Conservation (phyloP, 2,113 vertebrate genomes). For the Stomatorhinus ivindoensis region DNA sequence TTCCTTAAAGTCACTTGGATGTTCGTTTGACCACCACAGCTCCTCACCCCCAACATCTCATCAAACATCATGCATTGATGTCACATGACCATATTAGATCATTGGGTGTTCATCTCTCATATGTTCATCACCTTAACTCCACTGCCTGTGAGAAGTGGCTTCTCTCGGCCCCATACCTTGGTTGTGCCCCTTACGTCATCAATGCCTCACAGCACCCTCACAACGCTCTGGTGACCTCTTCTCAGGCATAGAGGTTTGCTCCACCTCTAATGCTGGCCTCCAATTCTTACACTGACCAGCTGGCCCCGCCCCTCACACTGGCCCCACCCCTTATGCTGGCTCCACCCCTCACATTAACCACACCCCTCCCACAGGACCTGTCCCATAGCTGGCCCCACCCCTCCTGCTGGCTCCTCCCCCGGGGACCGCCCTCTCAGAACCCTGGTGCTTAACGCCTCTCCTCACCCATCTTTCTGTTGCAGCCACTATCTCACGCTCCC, state of each 20-base stretch:
- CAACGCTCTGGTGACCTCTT: neutral
- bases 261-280: neutral
- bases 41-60: neutral
- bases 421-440: neutral
- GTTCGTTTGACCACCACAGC: neutral
- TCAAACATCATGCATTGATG: neutral
- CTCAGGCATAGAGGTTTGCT: neutral
- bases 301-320: neutral
- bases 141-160: neutral
- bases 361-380: neutral
- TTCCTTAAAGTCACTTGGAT: neutral
- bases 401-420: neutral
- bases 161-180: neutral
- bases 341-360: neutral
- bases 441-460: conserved; percentile 23
- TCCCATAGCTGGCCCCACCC: neutral
- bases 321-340: neutral
- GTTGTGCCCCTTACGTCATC: neutral
- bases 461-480: conserved; percentile 56
- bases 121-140: neutral
- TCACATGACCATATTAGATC: neutral
- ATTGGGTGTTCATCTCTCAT: neutral
- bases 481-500: conserved; percentile 98
- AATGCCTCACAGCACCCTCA: neutral
- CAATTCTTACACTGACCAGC: too few relatives aligned